A percentile compares a stretch with the other conserved stretches of the same genome.
Conservation (phyloP, 2,113 vertebrate genomes). For the Cyanistes caeruleus region DNA sequence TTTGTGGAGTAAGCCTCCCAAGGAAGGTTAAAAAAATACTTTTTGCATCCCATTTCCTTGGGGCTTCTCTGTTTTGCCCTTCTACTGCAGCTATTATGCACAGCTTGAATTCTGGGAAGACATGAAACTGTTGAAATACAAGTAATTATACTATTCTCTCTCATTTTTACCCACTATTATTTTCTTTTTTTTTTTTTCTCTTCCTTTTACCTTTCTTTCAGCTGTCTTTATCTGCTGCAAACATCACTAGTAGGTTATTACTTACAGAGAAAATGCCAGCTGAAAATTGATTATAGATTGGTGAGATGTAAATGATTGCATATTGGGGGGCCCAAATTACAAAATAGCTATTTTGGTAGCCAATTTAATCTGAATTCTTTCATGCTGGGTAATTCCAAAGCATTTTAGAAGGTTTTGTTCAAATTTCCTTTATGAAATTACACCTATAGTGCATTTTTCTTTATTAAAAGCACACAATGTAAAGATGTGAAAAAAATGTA, state of each 20-base stretch:
- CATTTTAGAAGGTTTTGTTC: background rate
- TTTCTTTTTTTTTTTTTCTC: slow-evolving; percentile 9
- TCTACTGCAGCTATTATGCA: slow-evolving; percentile 21
- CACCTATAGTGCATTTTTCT: background rate
- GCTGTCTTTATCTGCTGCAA: slow-evolving; percentile 4
- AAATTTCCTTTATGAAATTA: background rate
- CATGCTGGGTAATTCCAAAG: background rate
- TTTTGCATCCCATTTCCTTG: slow-evolving; percentile 21
- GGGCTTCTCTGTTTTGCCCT: slow-evolving; percentile 15
- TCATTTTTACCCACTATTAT: background rate
- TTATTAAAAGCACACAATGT: background rate
- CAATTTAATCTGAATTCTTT: slow-evolving; percentile 2
- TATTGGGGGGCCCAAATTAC: background rate
- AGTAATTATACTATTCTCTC: slow-evolving; percentile 30
- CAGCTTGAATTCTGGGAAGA: slow-evolving; percentile 43
- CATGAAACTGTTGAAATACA: slow-evolving; percentile 27
- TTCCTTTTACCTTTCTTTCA: background rate
- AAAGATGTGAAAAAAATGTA: background rate
- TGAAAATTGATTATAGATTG: background rate
- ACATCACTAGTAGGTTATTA: slow-evolving; percentile 13
- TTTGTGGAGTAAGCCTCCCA: background rate
- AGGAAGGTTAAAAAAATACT: slow-evolving; percentile 37
- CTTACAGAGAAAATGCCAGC: slow-evolving; percentile 7
- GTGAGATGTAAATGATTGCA: slow-evolving; percentile 10
- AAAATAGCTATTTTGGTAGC: background rate